Percentiles rank a stretch among this genome's conserved stretches.
Conservation (phyloP, 2,797 vertebrate genomes). For the Alosa sapidissima region DNA sequence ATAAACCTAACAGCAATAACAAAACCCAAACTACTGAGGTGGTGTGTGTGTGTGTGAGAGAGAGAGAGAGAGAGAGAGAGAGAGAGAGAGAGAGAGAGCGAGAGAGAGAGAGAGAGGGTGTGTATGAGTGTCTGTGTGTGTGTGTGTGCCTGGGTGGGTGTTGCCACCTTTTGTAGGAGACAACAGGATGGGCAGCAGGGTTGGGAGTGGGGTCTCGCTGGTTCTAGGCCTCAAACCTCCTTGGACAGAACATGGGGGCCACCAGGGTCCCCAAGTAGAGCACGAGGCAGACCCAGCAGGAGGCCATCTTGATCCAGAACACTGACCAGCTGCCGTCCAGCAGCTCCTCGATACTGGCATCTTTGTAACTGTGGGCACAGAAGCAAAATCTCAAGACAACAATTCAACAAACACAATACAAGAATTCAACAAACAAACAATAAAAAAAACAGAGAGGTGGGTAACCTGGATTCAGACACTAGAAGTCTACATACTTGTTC, state of each 20-base stretch:
- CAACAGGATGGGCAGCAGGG: conserved; percentile 30
- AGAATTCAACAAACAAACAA: neutral
- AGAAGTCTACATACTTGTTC: too few relatives aligned
- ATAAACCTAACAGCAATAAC: conserved; percentile 1
- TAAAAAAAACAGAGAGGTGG: too few relatives aligned
- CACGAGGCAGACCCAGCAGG: conserved; percentile 90
- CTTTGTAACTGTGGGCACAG: conserved; percentile 76
- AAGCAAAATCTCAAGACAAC: neutral
- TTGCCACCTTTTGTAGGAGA: conserved; percentile 25
- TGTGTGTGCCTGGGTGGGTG: neutral
- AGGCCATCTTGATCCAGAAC: conserved; percentile 97
- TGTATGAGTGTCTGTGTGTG: neutral
- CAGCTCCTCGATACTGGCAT: conserved; percentile 88
- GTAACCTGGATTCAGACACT: too few relatives aligned
- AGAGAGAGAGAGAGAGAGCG: too few relatives aligned
- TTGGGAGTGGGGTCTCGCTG: conserved; percentile 3
- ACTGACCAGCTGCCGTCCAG: conserved; percentile 89
- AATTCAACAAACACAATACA: neutral
- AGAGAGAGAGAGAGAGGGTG: too few relatives aligned
- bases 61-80: too few relatives aligned
- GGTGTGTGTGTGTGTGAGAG: conserved; percentile 20
- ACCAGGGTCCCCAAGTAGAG: conserved; percentile 88
- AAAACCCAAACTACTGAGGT: conserved; percentile 11
- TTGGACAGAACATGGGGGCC: conserved; percentile 87
- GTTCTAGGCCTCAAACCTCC: conserved; percentile 84